Percentiles rank a stretch among this genome's conserved stretches.
These are phyloP conservation scores for Stenichneumon culpator DNA, from an alignment of 2,888 invertebrate species.

Conservation along the genomic window DNA sequence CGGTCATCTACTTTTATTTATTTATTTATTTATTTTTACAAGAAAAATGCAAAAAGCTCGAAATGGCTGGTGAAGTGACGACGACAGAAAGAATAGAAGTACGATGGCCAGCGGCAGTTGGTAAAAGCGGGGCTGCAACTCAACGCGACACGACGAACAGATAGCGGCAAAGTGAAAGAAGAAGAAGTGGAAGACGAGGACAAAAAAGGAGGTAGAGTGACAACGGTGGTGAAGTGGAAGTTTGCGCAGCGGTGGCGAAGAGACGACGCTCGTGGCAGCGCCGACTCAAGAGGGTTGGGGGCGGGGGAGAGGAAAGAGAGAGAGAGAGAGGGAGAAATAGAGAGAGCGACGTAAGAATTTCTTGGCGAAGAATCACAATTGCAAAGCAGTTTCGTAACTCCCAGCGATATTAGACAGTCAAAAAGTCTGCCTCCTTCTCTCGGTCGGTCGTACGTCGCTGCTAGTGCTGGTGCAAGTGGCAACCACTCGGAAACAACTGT, in stretches of 20 bases:
- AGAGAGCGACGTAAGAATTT: conserved; percentile 69
- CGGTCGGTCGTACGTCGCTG: conserved; percentile 57
- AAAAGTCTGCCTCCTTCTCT: conserved; percentile 64
- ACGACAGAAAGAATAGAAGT: conserved; percentile 28
- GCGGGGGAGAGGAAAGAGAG: background rate
- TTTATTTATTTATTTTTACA: too few species aligned
- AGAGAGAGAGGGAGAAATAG: conserved; percentile 28
- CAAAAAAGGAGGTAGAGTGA: conserved; percentile 23
- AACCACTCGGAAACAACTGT: conserved; percentile 72
- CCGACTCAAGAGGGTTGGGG: background rate
- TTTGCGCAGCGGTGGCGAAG: conserved; percentile 50
- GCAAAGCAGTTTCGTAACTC: conserved; percentile 78
- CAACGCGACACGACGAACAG: conserved; percentile 45
- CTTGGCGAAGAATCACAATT: conserved; percentile 77
- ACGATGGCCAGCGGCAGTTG: conserved; percentile 39
- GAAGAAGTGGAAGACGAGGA: conserved; percentile 34
- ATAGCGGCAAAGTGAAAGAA: conserved; percentile 18
- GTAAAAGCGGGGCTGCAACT: conserved; percentile 43
- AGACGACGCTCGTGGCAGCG: conserved; percentile 41
- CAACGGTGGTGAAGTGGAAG: conserved; percentile 56
- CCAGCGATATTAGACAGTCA: conserved; percentile 76
- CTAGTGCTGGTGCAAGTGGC: conserved; percentile 65
- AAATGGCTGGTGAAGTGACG: background rate
- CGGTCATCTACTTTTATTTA: background rate
- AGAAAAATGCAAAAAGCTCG: background rate